phyloP scores from a whole-genome alignment of 2,797 vertebrate genomes.

The Moxostoma hubbsi region DNA sequence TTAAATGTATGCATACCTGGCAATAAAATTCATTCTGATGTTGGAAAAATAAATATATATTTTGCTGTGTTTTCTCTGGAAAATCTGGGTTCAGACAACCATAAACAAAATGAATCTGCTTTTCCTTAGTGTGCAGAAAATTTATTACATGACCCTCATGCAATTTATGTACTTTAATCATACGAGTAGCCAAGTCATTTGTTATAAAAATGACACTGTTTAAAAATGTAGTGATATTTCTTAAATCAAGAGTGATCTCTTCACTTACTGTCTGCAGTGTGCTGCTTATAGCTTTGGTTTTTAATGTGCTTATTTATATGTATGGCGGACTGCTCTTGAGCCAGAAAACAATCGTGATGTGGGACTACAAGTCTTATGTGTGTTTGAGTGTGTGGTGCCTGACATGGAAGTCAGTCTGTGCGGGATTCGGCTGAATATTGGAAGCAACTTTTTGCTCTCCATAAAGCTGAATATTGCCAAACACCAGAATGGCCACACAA shows the following conservation, averaged over 20 bases:
- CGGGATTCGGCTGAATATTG: slow-evolving; percentile 59
- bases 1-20: no score
- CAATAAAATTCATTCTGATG: no score
- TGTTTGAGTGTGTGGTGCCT: slow-evolving; percentile 42
- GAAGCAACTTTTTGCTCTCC: slow-evolving; percentile 70
- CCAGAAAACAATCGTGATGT: slow-evolving; percentile 24
- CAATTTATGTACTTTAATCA: no score
- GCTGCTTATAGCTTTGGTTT: slow-evolving; percentile 10
- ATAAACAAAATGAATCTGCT: background rate
- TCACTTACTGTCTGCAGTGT: background rate
- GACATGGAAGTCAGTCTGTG: slow-evolving; percentile 43
- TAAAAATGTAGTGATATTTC: slow-evolving; percentile 13
- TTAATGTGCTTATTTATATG: slow-evolving; percentile 43
- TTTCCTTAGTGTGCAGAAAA: no score
- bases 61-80: no score
- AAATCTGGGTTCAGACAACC: background rate
- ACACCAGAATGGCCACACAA: slow-evolving; percentile 70
- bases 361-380: slow-evolving; percentile 27
- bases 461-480: slow-evolving; percentile 71
- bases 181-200: slow-evolving; percentile 16
- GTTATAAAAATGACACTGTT: slow-evolving; percentile 37
- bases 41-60: no score
- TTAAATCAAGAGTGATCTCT: slow-evolving; percentile 25
- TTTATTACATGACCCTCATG: no score
- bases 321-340: slow-evolving; percentile 24